These are phyloP conservation scores for Eupithecia subfuscata DNA, from an alignment of 2,888 invertebrate genomes.

Conservation along the genomic window DNA sequence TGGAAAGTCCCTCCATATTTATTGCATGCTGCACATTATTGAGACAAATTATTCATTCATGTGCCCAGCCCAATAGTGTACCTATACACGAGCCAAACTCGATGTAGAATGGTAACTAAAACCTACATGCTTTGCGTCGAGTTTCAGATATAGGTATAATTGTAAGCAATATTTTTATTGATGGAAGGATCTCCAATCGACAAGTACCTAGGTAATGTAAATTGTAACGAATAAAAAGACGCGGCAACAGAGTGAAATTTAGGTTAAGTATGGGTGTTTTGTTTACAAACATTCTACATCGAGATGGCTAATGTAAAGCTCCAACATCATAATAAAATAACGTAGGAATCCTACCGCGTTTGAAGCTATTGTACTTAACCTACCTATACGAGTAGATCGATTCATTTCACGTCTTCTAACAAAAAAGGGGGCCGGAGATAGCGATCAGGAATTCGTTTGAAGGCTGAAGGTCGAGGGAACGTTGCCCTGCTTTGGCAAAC, in stretches of 20 bases:
- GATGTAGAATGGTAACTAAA: too few species aligned
- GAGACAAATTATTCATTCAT: neutral
- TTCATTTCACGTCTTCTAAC: conserved; percentile 13
- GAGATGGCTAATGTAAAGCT: too few species aligned
- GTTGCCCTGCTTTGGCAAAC: conserved; percentile 31
- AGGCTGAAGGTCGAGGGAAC: conserved; percentile 40
- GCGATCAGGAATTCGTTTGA: conserved; percentile 40
- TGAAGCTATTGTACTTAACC: neutral
- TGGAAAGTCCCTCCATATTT: neutral
- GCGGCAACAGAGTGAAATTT: too few species aligned
- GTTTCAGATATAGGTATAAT: too few species aligned
- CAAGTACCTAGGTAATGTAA: too few species aligned
- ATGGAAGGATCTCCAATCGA: too few species aligned
- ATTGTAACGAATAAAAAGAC: too few species aligned
- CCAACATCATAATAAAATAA: neutral
- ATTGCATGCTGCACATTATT: neutral
- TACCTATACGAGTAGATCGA: neutral
- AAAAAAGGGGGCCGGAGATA: conserved; percentile 29
- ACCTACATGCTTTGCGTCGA: too few species aligned
- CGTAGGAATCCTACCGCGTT: neutral
- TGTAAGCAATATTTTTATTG: too few species aligned
- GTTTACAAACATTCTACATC: too few species aligned
- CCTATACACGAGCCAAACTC: neutral
- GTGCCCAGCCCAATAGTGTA: neutral
- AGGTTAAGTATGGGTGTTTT: too few species aligned